Base-by-base conservation (phyloP, 92 coral and sea anemone species). In the Siderastrea radians region DNA sequence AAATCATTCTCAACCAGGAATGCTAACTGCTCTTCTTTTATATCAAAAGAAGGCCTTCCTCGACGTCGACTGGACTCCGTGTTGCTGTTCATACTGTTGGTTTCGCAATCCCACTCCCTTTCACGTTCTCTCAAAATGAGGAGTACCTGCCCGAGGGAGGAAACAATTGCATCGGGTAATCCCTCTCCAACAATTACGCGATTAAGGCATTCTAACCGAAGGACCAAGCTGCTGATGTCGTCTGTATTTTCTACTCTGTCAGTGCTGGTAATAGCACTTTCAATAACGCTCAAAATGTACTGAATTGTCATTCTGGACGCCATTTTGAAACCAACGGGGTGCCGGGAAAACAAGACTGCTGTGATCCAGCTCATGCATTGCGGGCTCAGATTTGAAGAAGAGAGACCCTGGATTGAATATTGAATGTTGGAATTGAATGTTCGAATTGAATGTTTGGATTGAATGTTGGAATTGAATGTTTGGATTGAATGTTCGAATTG, bases 141-240 rank as follows among this genome's bases (percentile, higher is more conserved):
- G 57, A 58, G 87, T 64, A 83, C 79, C 55, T 59, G 52, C 68
- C 87, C 87, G 77, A 71, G 87, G 67, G 87, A 83, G 16, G 79
- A 68, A 57, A 65, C 64, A 68, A 71, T 47, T 65, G 79, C 43
- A 10, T 83, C 87, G 53, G 77, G 77, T 70, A 72, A 48, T 83
- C 80, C 80, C 80, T 83, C 86, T 50, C 86, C 68, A 0, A 73
- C 74, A 49, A 83, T 72, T 61, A 73, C n/a, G 61, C 87, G 80
- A 46, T 47, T 72, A 38, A 60, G 80, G 17, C 14, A 83, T 13
- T 83, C 80, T 57, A 83, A 84, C 1, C 88, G 71, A 60, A 72
- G 80, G 57, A 80, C 47, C 85, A 80, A 51, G 49, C 49, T 66
- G 63, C 78, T 83, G n/a, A 84, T 59, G 88, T 84, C 81, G 75